These are phyloP conservation scores for Cnemophilus loriae DNA, from an alignment of 2,113 vertebrate species.

Conservation along the genomic window DNA sequence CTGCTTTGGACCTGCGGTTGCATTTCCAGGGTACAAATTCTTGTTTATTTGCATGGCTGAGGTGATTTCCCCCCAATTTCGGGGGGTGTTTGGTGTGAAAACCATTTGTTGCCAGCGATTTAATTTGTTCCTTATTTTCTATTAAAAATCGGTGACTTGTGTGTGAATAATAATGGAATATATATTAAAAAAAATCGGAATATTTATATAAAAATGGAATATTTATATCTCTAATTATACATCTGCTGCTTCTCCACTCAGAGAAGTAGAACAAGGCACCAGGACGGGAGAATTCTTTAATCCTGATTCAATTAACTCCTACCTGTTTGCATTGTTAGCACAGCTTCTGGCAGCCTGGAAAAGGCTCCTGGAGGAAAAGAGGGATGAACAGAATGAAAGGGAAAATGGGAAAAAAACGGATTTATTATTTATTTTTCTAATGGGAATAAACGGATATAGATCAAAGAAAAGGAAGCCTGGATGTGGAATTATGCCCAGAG, in stretches of 20 bases:
- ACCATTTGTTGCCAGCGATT: not conserved
- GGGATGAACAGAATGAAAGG: not conserved
- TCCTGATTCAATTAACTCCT: not conserved
- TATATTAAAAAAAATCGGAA: fast-evolving
- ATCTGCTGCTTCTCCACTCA: not conserved
- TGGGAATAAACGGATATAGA: not conserved
- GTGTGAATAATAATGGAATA: not conserved
- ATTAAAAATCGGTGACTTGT: fast-evolving
- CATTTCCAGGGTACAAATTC: not conserved
- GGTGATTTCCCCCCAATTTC: not conserved
- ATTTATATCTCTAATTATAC: not conserved
- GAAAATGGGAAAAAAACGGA: not conserved
- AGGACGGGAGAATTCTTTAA: not conserved
- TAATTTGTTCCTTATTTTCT: not conserved
- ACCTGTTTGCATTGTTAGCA: not conserved
- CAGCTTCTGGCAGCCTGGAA: not conserved
- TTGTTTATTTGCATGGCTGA: not conserved
- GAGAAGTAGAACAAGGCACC: not conserved
- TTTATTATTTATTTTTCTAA: not conserved
- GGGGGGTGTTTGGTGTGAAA: not conserved
- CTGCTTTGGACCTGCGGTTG: not conserved
- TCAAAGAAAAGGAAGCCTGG: not conserved
- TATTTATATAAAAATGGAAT: not conserved
- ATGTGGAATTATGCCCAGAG: not conserved
- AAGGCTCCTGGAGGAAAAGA: not conserved